Evolutionary conservation across 2,113 vertebrate genomes (phyloP).

Genomic region (Trochalopteron elliotii): DNA sequence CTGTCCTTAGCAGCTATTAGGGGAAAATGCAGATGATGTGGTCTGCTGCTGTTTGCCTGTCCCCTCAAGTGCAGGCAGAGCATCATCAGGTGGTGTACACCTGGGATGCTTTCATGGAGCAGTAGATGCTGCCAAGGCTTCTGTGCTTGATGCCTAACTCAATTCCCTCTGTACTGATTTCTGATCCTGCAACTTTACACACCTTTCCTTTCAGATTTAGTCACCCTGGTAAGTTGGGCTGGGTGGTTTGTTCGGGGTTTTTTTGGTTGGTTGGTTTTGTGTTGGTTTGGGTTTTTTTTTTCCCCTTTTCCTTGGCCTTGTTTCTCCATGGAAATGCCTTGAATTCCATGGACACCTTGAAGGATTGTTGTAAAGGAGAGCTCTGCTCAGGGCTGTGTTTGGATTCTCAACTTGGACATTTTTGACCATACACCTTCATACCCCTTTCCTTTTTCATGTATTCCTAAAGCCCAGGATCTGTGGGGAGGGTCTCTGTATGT

Average conservation of each 20-base stretch:
- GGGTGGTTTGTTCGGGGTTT: background rate
- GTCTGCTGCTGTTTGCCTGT: background rate
- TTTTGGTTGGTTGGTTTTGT: background rate
- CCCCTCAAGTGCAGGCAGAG: background rate
- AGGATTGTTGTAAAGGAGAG: background rate
- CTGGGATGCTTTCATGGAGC: background rate
- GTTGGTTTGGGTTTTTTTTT: background rate
- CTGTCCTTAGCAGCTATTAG: background rate
- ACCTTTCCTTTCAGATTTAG: background rate
- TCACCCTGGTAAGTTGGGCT: background rate
- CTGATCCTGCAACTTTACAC: background rate
- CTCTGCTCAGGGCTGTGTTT: background rate
- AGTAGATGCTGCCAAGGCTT: background rate
- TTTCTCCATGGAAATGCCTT: background rate
- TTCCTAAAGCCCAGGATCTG: background rate
- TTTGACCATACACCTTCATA: background rate
- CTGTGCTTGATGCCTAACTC: background rate
- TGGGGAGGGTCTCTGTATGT: background rate
- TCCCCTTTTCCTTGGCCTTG: background rate
- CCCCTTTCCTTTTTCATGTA: background rate
- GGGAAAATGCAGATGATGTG: rapidly evolving
- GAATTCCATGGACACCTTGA: background rate
- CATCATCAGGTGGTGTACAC: background rate
- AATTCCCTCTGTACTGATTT: background rate
- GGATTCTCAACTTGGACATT: background rate